Evolutionary conservation across 2,113 vertebrate genomes (phyloP).

Genomic region (Melanostigma gelatinosum): DNA sequence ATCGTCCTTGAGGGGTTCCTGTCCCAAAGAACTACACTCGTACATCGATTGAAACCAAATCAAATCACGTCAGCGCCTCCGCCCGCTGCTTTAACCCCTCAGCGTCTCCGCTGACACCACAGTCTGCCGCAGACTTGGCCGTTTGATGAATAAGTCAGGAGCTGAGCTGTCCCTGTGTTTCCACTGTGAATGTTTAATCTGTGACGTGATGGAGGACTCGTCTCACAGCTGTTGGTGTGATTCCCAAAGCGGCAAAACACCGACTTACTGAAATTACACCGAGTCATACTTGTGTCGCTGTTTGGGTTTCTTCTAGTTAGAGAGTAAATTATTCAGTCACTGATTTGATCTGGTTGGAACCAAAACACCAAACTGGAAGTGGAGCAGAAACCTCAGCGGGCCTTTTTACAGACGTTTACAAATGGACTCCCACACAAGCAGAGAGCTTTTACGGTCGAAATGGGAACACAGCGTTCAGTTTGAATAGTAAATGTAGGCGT

Average conservation of each 20-base stretch:
- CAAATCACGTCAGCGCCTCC: neutral
- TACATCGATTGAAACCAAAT: neutral
- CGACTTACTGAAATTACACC: too few relatives aligned
- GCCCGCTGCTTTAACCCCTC: neutral
- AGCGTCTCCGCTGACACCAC: constrained; percentile 1
- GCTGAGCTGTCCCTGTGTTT: neutral
- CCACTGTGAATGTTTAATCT: constrained; percentile 19
- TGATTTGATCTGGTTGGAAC: neutral
- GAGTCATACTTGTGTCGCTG: too few relatives aligned
- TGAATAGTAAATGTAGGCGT: constrained; percentile 3
- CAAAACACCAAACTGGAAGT: constrained; percentile 4
- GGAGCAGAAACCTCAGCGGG: constrained; percentile 5
- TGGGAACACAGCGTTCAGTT: neutral
- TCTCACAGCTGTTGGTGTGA: neutral
- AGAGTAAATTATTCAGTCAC: too few relatives aligned
- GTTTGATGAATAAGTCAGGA: constrained; percentile 11
- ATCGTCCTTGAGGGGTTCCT: neutral
- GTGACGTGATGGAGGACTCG: constrained; percentile 3
- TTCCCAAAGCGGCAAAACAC: neutral
- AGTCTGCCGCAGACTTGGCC: neutral
- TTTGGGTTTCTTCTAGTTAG: too few relatives aligned
- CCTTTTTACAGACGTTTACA: constrained; percentile 16
- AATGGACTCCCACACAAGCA: constrained; percentile 10
- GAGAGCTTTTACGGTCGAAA: neutral
- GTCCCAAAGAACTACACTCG: neutral